A percentile compares a stretch with the other conserved stretches of the same genome.
These are phyloP conservation scores for Euclidia mi DNA, from an alignment of 2,888 invertebrate species.

Conservation along the genomic window DNA sequence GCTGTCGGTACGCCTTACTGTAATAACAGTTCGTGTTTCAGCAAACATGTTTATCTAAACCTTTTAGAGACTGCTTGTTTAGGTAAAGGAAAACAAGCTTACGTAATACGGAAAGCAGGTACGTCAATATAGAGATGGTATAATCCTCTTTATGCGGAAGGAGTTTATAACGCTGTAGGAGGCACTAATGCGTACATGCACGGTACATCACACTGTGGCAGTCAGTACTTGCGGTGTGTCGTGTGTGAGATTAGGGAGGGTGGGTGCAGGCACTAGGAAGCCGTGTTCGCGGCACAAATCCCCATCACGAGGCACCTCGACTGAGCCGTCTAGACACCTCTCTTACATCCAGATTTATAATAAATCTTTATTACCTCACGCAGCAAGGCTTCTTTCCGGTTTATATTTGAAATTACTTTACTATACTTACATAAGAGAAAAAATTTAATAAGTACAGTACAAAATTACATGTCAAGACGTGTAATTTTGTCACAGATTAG, in stretches of 20 bases:
- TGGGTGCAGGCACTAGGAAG: conserved; percentile 53
- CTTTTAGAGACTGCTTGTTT: conserved; percentile 24
- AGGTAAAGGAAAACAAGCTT: conserved; percentile 29
- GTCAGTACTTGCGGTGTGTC: conserved; percentile 17
- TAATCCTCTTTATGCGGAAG: conserved; percentile 25
- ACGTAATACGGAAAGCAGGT: conserved; percentile 22
- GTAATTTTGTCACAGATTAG: too few species aligned
- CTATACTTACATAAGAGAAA: too few species aligned
- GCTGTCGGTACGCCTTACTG: too few species aligned
- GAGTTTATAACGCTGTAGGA: conserved; percentile 4
- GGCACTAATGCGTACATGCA: conserved; percentile 5
- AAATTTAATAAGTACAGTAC: conserved; percentile 5
- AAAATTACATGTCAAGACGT: too few species aligned
- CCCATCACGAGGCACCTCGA: conserved; percentile 53
- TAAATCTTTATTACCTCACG: conserved; percentile 45
- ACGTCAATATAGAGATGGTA: conserved; percentile 21
- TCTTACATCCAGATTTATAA: conserved; percentile 47
- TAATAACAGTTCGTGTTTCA: not conserved
- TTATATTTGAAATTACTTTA: conserved; percentile 12
- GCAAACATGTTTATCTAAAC: not conserved
- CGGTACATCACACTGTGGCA: not conserved
- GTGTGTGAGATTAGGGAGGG: conserved; percentile 38
- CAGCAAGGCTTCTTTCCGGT: conserved; percentile 28
- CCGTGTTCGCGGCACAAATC: conserved; percentile 71
- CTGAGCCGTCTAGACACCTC: conserved; percentile 69